Evolutionary conservation across 2,113 vertebrate species (phyloP).

Genomic region (Lonchura striata): DNA sequence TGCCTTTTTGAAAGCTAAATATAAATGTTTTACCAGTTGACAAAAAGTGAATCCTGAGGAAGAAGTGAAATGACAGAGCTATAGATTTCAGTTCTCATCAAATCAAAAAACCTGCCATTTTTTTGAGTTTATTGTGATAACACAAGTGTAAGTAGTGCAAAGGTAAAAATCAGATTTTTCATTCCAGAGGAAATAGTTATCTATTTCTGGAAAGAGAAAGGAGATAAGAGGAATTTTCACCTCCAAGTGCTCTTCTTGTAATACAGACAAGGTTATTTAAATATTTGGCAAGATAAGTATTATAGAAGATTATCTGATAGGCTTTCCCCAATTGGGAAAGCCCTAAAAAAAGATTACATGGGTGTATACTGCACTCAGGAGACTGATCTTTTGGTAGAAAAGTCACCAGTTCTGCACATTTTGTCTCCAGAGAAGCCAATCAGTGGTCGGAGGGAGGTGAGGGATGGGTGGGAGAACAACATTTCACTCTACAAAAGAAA

Average conservation of each 20-base stretch:
- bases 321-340: neutral
- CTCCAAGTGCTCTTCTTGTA: neutral
- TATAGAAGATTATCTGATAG: neutral
- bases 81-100: neutral
- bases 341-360: neutral
- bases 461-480: rapidly evolving
- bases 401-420: neutral
- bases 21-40: neutral
- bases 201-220: neutral
- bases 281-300: neutral
- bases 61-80: neutral
- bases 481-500: neutral
- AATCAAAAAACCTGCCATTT: neutral
- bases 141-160: neutral
- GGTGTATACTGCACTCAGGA: neutral
- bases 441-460: rapidly evolving
- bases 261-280: neutral
- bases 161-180: neutral
- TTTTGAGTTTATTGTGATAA: neutral
- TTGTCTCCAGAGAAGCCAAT: neutral
- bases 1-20: neutral
- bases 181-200: neutral
- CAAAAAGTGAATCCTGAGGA: neutral
- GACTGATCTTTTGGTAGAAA: neutral
- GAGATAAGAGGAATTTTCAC: neutral